Evolutionary conservation across 1,140 invertebrate species (phyloP).

Genomic region (Hylaeus volcanicus): DNA sequence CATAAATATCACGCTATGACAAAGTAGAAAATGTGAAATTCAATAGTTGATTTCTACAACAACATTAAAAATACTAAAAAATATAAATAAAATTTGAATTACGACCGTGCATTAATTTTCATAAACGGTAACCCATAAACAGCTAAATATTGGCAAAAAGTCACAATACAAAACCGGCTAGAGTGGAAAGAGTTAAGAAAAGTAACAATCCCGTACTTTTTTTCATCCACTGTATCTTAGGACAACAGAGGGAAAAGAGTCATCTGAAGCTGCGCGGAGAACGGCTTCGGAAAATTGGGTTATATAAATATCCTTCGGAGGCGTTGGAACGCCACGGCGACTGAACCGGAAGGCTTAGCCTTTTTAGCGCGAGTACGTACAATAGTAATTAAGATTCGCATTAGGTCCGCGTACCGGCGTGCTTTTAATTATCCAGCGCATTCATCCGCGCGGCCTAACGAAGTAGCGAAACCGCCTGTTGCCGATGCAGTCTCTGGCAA

Average conservation of each 20-base stretch:
- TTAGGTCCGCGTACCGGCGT: neutral
- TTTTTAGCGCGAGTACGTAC: neutral
- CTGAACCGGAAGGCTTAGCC: neutral
- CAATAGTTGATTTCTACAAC: too few relatives aligned
- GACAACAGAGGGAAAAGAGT: neutral
- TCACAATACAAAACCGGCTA: too few relatives aligned
- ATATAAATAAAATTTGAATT: too few relatives aligned
- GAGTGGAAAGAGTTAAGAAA: too few relatives aligned
- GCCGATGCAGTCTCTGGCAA: neutral
- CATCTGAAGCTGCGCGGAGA: too few relatives aligned
- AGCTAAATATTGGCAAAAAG: too few relatives aligned
- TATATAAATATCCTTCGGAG: conserved; percentile 25
- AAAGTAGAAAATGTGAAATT: too few relatives aligned
- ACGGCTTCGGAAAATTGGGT: conserved; percentile 28
- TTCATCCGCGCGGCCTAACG: conserved; percentile 31
- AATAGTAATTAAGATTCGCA: conserved; percentile 34
- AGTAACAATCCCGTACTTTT: too few relatives aligned
- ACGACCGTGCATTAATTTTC: too few relatives aligned
- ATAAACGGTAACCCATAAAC: too few relatives aligned
- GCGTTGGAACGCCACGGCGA: neutral
- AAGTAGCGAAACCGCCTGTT: conserved; percentile 40
- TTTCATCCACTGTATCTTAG: neutral
- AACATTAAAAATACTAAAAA: too few relatives aligned
- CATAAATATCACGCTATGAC: too few relatives aligned
- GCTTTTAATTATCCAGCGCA: conserved; percentile 35